phyloP scores from a whole-genome alignment of 2,888 invertebrate genomes.

The Ischnura elegans region DNA sequence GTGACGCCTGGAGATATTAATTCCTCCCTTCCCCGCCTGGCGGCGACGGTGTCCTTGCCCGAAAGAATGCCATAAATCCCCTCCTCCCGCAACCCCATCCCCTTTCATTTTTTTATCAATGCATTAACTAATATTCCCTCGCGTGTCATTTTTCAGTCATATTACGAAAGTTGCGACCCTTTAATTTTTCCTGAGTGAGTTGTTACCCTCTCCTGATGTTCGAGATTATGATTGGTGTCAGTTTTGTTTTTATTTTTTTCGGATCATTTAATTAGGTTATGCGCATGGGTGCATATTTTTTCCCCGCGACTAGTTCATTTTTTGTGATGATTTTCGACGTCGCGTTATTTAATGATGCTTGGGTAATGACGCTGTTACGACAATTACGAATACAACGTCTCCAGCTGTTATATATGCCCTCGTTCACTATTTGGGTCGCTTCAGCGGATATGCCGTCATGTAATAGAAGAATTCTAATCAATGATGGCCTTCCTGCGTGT shows the following conservation, averaged over 20 bases:
- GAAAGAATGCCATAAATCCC: background rate
- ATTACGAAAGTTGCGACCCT: background rate
- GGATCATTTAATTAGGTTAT: background rate
- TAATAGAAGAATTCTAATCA: background rate
- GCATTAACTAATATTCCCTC: constrained; percentile 14
- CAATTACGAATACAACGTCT: background rate
- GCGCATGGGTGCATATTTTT: background rate
- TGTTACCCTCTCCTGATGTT: background rate
- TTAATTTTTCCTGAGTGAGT: background rate
- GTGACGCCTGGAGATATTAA: background rate
- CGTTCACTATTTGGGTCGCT: background rate
- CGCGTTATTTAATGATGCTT: background rate
- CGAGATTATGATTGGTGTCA: constrained; percentile 24
- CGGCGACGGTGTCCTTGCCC: background rate
- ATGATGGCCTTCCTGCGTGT: background rate
- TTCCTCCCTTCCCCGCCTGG: background rate
- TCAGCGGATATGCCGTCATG: background rate
- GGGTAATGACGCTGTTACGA: background rate
- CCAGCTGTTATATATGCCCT: background rate
- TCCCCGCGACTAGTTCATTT: background rate
- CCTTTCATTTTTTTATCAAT: background rate
- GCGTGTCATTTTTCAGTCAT: background rate
- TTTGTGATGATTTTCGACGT: background rate
- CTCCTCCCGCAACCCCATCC: background rate
- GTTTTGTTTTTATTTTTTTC: too few species aligned